Percentiles rank a stretch among this genome's conserved stretches.
Evolutionary conservation across 2,797 vertebrate genomes (phyloP).

Genomic region (Micromesistius poutassou): DNA sequence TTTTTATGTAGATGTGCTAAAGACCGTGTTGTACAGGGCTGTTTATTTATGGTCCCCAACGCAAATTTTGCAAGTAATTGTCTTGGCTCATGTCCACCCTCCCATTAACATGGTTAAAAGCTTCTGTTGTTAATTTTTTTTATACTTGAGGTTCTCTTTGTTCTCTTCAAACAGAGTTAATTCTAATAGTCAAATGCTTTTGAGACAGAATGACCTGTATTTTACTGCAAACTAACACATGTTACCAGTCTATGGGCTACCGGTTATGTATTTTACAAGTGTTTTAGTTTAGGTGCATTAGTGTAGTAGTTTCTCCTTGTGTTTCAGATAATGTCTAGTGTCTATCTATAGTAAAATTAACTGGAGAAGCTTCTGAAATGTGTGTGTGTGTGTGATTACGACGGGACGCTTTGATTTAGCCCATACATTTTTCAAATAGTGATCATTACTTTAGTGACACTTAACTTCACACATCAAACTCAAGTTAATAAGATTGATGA

Average conservation of each 20-base stretch:
- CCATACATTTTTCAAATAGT: too few species aligned
- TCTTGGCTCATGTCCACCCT: constrained; percentile 51
- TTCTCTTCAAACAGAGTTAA: not conserved
- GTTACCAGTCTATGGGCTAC: too few species aligned
- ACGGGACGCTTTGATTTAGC: too few species aligned
- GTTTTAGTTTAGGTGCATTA: too few species aligned
- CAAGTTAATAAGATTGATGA: constrained; percentile 1
- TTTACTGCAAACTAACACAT: not conserved
- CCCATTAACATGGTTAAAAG: constrained; percentile 45
- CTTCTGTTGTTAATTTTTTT: constrained; percentile 33
- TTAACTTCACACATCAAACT: not conserved
- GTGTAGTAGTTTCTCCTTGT: too few species aligned
- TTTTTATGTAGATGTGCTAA: constrained; percentile 57
- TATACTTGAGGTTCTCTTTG: constrained; percentile 1
- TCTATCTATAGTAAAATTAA: too few species aligned
- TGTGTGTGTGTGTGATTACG: too few species aligned
- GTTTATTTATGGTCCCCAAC: constrained; percentile 66
- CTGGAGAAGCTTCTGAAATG: not conserved
- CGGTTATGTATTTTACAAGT: too few species aligned
- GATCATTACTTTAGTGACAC: not conserved
- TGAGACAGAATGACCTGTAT: not conserved
- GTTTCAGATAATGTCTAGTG: too few species aligned
- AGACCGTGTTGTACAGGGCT: constrained; percentile 51
- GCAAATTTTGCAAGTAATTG: constrained; percentile 54
- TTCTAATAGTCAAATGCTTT: not conserved